Conservation (phyloP, 2,797 vertebrate genomes). For the Emydoidea blandingii region DNA sequence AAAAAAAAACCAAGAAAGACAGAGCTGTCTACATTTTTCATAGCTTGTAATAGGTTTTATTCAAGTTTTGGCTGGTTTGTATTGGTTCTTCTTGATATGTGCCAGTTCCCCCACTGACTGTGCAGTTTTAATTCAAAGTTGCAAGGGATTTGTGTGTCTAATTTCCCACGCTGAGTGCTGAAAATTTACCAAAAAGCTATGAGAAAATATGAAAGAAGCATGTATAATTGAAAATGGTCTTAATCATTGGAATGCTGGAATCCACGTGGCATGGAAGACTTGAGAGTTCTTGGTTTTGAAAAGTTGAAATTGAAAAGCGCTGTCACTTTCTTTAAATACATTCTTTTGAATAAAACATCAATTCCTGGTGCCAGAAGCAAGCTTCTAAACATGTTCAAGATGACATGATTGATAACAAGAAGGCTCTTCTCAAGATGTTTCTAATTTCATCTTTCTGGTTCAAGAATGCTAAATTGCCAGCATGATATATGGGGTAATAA, state of each 20-base stretch:
- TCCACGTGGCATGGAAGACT: slow-evolving; percentile 56
- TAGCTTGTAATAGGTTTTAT: slow-evolving; percentile 26
- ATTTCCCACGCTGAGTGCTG: slow-evolving; percentile 65
- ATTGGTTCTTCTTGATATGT: slow-evolving; percentile 58
- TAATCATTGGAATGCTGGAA: slow-evolving; percentile 66
- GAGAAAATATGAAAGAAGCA: slow-evolving; percentile 70
- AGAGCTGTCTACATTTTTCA: neutral
- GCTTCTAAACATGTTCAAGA: slow-evolving; percentile 80
- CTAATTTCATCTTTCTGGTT: slow-evolving; percentile 77
- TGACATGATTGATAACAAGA: slow-evolving; percentile 82
- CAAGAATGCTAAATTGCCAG: slow-evolving; percentile 70
- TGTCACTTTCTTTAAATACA: slow-evolving; percentile 83
- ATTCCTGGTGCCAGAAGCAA: slow-evolving; percentile 78
- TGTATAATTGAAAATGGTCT: slow-evolving; percentile 73
- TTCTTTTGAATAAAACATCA: slow-evolving; percentile 84
- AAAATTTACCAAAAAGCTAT: slow-evolving; percentile 72
- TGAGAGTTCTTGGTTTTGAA: slow-evolving; percentile 76
- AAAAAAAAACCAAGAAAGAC: neutral
- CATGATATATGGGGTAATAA: slow-evolving; percentile 72
- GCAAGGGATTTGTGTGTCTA: slow-evolving; percentile 71
- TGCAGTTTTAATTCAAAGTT: slow-evolving; percentile 69
- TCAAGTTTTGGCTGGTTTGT: slow-evolving; percentile 49
- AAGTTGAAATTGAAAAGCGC: slow-evolving; percentile 76
- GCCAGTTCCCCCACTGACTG: slow-evolving; percentile 48
- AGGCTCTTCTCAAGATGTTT: slow-evolving; percentile 81